Base-by-base conservation (phyloP, 2,113 vertebrate species). In the Galbula dea region DNA sequence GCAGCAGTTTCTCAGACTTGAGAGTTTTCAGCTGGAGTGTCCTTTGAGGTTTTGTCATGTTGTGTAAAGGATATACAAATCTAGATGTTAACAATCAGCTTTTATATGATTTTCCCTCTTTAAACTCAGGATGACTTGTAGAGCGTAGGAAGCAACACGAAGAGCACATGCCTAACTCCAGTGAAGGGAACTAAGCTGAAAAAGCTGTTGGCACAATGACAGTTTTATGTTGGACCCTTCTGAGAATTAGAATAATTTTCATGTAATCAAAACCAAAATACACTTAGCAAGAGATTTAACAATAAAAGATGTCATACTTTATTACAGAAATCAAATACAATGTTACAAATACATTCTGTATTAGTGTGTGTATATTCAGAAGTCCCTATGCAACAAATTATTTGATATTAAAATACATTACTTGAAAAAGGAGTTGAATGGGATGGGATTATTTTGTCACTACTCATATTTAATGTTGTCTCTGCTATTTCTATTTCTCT, bases 1-100 rank as follows among this genome's bases (percentile, higher is more conserved):
- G 34, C 0, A 0, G 5, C 10, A 49, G 12, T 71, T 81, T 83
- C 41, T 77, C 14, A 43, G 2, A 41, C 8, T 32, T 54, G 7
- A 46, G 3, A 30, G 15, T 18, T 88, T 83, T 59, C 19, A 79
- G 9, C 23, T 75, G 14, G 26, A 55, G 8, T 21, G 4, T 66
- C 37, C 37, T 78, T 51, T 49, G 39, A 78, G 52, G 39, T 76
- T 80, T 83, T 59, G 6, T 72, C 39, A 19, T 8, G 5, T 43
- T 29, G 8, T 62, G 3, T 54, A 78, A 77, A 48, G 6, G 6
- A 23, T 65, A 87, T 41, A 85, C 74, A 89, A 84, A 55, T 83
- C 27, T 69, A 62, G 12, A 76, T 34, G 4, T 36, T 89, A 41
- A 76, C 15, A 71, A 30, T 59, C 3, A 4, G 12, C 6, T 89